Base-by-base conservation (phyloP, 1,140 invertebrate genomes). In the Trissolcus basalis region DNA sequence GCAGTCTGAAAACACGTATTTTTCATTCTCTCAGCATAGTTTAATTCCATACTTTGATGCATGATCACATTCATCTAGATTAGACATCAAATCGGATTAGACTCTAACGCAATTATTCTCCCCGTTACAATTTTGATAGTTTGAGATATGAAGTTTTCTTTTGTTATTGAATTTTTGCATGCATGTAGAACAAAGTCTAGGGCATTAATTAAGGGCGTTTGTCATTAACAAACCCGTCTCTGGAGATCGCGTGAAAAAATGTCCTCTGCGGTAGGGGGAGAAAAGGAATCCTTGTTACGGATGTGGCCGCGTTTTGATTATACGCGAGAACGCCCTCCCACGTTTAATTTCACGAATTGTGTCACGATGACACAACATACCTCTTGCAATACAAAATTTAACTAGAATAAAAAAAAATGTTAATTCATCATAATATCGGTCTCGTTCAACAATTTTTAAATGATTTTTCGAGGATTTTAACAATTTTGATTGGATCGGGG, bases 331-430 rank as follows among this genome's bases (percentile, higher is more conserved):
- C 60, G 36, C 63, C 77, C 14, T 71, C 77, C 77, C 77, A 78
- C 77, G 71, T 71, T 60, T 67, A 78, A 78, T 78, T 68, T 68
- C 36, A 33, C 27, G 61, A 74, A 71, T 54, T 74, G 51, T 78
- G 77, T 78, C 71, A 68, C 51, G 58, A 77, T 64, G 55, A 68
- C 50, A 75, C 67, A 61, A 74, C 43, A 67, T 45, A 67, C 65
- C 55, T 39, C 14, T 39, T 60, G 44, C 36, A 27, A 69, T 64
- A 72, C 27, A 14, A 36, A 65, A 65, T 56, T 51, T 19, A 19
- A 27, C n/a, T n/a, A n/a, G n/a, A n/a, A n/a, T n/a, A 27, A 27
- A 1, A 27, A 27, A 27, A 27, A 27, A 27, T 27, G 19, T 27
- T 27, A 1, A 27, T 27, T 27, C 19, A 1, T 27, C 19, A 6